Evolutionary conservation across 2,797 vertebrate species (phyloP).

Genomic region (Ataeniobius toweri): DNA sequence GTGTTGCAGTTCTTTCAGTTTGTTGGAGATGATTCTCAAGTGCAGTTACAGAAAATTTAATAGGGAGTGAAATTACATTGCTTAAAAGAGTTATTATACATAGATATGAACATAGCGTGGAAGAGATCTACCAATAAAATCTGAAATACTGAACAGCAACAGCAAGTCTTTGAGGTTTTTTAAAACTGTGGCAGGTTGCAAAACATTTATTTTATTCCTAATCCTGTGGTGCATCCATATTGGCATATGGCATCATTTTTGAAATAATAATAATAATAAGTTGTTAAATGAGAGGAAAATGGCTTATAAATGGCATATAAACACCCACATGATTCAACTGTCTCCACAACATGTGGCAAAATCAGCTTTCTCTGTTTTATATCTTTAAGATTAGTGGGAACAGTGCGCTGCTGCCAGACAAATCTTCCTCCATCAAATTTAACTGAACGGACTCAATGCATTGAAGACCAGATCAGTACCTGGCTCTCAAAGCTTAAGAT

Average conservation of each 20-base stretch:
- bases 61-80: neutral
- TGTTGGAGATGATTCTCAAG: neutral
- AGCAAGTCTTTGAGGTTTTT: neutral
- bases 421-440: neutral
- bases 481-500: neutral
- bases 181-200: neutral
- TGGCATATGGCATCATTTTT: neutral
- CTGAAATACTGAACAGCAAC: neutral
- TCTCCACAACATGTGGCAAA: neutral
- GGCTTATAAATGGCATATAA: neutral
- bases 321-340: neutral
- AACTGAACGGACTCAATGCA: neutral
- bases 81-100: neutral
- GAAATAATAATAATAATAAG: neutral
- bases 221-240: neutral
- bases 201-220: neutral
- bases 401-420: neutral
- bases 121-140: neutral
- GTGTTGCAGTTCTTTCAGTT: neutral
- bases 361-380: neutral
- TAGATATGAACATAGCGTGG: neutral
- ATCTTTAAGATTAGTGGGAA: neutral
- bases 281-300: neutral
- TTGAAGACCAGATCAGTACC: neutral
- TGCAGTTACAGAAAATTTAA: neutral